Base-by-base conservation (phyloP, 2,797 vertebrate species). In the Sebastes diploproa region DNA sequence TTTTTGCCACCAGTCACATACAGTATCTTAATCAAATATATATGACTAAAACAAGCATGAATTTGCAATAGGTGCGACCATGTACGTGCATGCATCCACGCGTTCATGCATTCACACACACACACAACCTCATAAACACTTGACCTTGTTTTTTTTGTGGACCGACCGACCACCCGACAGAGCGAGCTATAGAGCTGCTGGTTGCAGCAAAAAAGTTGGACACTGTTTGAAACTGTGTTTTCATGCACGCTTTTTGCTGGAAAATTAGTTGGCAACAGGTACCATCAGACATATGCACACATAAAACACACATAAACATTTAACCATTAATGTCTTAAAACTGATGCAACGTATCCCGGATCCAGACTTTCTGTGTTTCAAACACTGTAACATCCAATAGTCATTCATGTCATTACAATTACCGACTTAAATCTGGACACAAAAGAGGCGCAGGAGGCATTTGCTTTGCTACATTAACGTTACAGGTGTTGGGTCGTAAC, bases 401-500 rank as follows among this genome's bases (percentile, higher is more conserved):
- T 8, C 32, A 14, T 38, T 79, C 16, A 61, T 46, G 80, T 71
- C 67, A 32, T 78, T 55, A 67, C n/a, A 72, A 55, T 59, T 20
- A 77, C 13, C 29, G 20, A n/a, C 64, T 71, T 76, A 73, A 68
- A 77, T 56, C 61, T 60, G 42, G 68, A 85, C 59, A 69, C 74
- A 75, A 85, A 87, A 62, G 80, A 89, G 78, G 65, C 84, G 72
- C 64, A 20, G 8, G 11, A 87, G 63, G 80, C 60, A 30, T 77
- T 82, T 72, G 58, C 63, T 67, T 85, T 78, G 63, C 72, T 63
- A 27, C 77, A 83, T 80, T 55, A 80, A 82, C 71, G 52, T 89
- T 73, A 81, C 66, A 69, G 78, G 30, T 78, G 55, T 62, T 56
- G 36, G 80, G 62, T 86, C 25, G 34, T 85, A 75, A 84, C 71